Conservation (phyloP, 2,113 vertebrate genomes). For the Thamnaconus septentrionalis region DNA sequence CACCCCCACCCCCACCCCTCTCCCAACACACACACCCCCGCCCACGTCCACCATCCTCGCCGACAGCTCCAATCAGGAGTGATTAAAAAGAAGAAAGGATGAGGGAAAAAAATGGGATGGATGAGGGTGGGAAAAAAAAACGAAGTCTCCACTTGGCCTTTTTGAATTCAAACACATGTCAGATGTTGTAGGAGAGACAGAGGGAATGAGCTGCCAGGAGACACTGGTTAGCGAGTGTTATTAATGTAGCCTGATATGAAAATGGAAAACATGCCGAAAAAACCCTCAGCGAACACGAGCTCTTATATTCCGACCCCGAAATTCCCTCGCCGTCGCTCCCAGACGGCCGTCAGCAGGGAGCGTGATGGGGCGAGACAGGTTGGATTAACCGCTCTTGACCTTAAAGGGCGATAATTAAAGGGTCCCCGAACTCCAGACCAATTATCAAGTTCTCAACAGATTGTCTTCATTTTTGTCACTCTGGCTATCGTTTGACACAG, state of each 20-base stretch:
- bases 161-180: constrained; percentile 64
- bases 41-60: constrained; percentile 1
- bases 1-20: too few species aligned
- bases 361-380: constrained; percentile 3
- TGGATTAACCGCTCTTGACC: constrained; percentile 1
- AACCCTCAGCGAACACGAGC: background rate
- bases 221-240: constrained; percentile 35
- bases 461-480: background rate
- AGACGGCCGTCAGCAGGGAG: background rate
- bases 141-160: constrained; percentile 51
- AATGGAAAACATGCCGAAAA: constrained; percentile 45
- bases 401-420: constrained; percentile 4
- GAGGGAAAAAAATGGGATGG: constrained; percentile 7
- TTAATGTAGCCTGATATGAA: constrained; percentile 38
- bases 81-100: constrained; percentile 15
- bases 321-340: background rate
- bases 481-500: background rate
- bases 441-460: background rate
- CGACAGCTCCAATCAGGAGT: constrained; percentile 45
- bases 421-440: background rate
- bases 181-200: constrained; percentile 49
- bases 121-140: constrained; percentile 43
- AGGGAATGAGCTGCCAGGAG: constrained; percentile 26
- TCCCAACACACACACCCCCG: too few species aligned
- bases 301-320: background rate